Conservation (phyloP, 2,888 invertebrate species). For the Pollenia labialis region DNA sequence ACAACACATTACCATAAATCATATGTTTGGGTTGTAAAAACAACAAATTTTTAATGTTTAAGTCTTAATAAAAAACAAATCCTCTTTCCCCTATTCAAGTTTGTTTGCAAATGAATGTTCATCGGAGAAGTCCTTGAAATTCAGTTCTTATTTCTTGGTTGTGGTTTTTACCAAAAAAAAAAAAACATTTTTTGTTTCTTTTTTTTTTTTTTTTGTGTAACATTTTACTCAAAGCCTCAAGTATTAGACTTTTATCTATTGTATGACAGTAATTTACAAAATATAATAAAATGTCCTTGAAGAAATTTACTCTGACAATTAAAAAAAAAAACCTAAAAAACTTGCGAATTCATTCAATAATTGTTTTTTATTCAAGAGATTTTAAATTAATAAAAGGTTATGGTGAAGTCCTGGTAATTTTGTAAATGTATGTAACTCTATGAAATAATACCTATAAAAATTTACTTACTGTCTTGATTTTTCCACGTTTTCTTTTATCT, state of each 20-base stretch:
- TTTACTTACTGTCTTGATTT: no score
- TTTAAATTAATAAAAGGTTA: no score
- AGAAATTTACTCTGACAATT: neutral
- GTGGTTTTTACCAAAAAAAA: slow-evolving; percentile 13
- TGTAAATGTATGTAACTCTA: no score
- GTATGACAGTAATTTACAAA: slow-evolving; percentile 42
- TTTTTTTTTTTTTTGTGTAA: slow-evolving; percentile 21
- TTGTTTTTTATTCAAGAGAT: neutral
- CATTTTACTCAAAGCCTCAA: slow-evolving; percentile 22
- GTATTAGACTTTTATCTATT: slow-evolving; percentile 51
- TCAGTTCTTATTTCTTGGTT: neutral
- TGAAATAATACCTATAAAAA: no score
- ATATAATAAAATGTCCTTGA: slow-evolving; percentile 37
- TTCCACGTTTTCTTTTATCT: no score
- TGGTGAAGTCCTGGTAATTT: no score
- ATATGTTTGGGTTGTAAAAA: slow-evolving; percentile 31
- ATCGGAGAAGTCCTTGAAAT: slow-evolving; percentile 52
- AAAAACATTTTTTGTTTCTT: neutral
- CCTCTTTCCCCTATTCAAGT: slow-evolving; percentile 1
- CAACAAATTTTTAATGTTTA: slow-evolving; percentile 13
- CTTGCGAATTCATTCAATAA: neutral
- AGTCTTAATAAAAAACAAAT: slow-evolving; percentile 1
- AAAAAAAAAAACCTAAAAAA: neutral
- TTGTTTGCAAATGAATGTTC: slow-evolving; percentile 37
- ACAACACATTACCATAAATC: slow-evolving; percentile 22